Percentiles rank a stretch among this genome's conserved stretches.
Evolutionary conservation across 2,113 vertebrate species (phyloP).

Genomic region (Chaetura pelagica): DNA sequence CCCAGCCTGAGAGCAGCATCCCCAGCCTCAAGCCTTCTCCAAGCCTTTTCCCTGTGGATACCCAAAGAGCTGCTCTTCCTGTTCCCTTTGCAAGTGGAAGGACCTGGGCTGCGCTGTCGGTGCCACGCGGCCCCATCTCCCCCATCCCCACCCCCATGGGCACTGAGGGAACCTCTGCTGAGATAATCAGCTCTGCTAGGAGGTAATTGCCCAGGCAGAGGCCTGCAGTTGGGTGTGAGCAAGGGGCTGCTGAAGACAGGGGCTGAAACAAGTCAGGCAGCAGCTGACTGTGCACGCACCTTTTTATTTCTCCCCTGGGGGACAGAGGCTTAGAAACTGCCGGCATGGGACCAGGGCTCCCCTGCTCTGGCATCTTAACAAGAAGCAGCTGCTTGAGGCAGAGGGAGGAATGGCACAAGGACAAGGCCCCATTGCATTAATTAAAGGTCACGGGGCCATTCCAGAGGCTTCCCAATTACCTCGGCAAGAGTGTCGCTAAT

Average conservation of each 20-base stretch:
- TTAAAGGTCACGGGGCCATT: conserved; percentile 67
- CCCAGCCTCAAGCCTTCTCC: neutral
- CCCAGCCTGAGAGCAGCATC: neutral
- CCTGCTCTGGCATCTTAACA: conserved; percentile 65
- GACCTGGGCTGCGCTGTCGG: accelerated
- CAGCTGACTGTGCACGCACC: conserved; percentile 23
- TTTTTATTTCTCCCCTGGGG: conserved; percentile 25
- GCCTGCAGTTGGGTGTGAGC: neutral
- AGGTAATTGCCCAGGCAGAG: conserved; percentile 19
- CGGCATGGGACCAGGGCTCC: neutral
- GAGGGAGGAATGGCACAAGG: conserved; percentile 7
- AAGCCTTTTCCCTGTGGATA: neutral
- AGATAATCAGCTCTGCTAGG: neutral
- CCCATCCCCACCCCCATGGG: neutral
- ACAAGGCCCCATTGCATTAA: conserved; percentile 49
- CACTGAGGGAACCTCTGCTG: neutral
- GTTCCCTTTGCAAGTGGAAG: neutral
- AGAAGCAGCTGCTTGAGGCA: conserved; percentile 59
- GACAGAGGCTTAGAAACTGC: neutral
- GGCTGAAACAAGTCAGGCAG: conserved; percentile 12
- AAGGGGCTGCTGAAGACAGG: neutral
- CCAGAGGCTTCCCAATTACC: conserved; percentile 73
- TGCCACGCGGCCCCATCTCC: neutral
- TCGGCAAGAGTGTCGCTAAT: conserved; percentile 64
- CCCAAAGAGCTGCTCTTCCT: neutral